Base-by-base conservation (phyloP, 2,113 vertebrate genomes). In the Pavo muticus region DNA sequence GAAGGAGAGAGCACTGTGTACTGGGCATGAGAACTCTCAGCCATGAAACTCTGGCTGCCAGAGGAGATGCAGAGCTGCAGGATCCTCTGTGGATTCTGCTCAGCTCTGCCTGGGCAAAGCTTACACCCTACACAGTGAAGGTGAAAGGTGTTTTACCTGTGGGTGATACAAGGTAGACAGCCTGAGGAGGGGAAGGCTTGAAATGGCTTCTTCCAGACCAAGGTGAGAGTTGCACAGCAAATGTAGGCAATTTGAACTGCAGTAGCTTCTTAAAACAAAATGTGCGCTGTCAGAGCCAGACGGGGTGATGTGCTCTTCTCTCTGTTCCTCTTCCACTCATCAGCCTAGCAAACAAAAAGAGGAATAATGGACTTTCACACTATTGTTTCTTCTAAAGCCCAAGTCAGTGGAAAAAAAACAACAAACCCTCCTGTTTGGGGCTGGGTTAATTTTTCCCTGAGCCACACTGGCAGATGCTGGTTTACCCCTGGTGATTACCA, bases 251-350 rank as follows among this genome's bases (percentile, higher is more conserved):
- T 37, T 82, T 92, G 77, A 92, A n/a, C 40, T 52, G 23, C 44
- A 89, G 63, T 54, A 76, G 45, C 69, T 70, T 91, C 89, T 85
- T 60, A 11, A 74, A 85, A 89, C 82, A 63, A 72, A 60, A 80
- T 0, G 0, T 74, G 78, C 56, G 14, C 12, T 18, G 39, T 76
- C 10, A 6, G 61, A 61, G 75, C 67, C 45, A 29, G 45, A 8
- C 60, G 56, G 90, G 56, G 72, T 64, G 68, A 32, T 80, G 71
- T 54, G 24, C 59, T 89, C 6, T 42, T 86, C 71, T 85, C 85
- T 84, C 83, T 94, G 89, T 96, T 95, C 90, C 92, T 86, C 95
- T 95, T 94, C 82, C 87, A 88, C 71, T 76, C 3, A 0, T 23
- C 74, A 76, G 10, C 48, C 16, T 29, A 27, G 47, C 75, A 61